Conservation (phyloP, 2,797 vertebrate genomes). For the Scolopax bukidnonensis region DNA sequence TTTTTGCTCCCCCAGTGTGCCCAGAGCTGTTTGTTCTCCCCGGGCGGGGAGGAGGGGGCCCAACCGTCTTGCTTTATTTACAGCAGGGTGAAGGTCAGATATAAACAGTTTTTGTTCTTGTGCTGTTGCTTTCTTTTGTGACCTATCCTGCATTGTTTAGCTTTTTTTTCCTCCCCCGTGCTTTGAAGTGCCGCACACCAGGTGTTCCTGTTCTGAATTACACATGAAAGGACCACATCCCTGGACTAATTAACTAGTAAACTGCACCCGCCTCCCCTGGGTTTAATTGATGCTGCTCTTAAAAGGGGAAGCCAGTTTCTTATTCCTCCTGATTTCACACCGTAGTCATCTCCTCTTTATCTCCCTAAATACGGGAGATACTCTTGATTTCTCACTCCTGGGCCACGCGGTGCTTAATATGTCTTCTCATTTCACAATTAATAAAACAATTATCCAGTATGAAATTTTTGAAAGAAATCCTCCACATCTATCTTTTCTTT, state of each 20-base stretch:
- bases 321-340: conserved; percentile 70
- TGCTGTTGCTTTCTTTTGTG: conserved; percentile 75
- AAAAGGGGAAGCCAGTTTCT: conserved; percentile 75
- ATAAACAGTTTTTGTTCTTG: conserved; percentile 78
- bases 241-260: conserved; percentile 86
- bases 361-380: conserved; percentile 58
- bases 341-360: conserved; percentile 61
- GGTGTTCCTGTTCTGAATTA: conserved; percentile 87
- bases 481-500: not conserved
- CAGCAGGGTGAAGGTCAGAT: conserved; percentile 81
- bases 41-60: conserved; percentile 43
- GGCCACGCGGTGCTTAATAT: not conserved
- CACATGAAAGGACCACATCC: conserved; percentile 86
- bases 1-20: conserved; percentile 31
- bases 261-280: conserved; percentile 80
- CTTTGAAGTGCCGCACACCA: conserved; percentile 85
- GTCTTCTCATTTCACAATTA: conserved; percentile 45
- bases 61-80: conserved; percentile 75
- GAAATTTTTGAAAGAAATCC: conserved; percentile 12
- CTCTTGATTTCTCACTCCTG: conserved; percentile 57
- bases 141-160: conserved; percentile 82
- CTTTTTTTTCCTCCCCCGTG: conserved; percentile 66
- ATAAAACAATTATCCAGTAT: conserved; percentile 53
- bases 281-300: conserved; percentile 81
- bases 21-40: conserved; percentile 77